Evolutionary conservation across 2,797 vertebrate genomes (phyloP).

Genomic region (Pipistrellus pygmaeus): DNA sequence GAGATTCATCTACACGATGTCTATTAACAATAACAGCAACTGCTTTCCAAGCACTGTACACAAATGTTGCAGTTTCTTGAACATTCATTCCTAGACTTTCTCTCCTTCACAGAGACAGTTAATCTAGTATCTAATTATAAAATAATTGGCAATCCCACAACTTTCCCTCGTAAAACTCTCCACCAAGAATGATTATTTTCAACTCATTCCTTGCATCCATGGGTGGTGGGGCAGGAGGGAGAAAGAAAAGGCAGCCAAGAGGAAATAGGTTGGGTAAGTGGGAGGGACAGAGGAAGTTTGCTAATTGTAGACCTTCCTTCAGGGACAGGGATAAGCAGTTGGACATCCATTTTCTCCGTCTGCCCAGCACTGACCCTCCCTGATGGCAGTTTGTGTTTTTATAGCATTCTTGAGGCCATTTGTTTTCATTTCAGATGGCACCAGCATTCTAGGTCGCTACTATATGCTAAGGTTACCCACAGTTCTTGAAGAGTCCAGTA

Average conservation of each 20-base stretch:
- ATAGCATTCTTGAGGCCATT: neutral
- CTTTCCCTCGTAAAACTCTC: constrained; percentile 63
- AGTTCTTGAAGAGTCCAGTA: neutral
- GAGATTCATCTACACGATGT: neutral
- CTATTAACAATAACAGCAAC: neutral
- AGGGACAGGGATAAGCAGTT: neutral
- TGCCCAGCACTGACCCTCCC: neutral
- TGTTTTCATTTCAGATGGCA: neutral
- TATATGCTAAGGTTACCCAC: neutral
- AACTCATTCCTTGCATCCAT: neutral
- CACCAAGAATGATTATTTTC: constrained; percentile 59
- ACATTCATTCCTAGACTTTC: constrained; percentile 33
- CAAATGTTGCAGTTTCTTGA: neutral
- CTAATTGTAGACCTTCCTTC: neutral
- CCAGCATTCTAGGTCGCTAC: neutral
- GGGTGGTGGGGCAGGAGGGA: neutral
- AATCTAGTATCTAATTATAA: constrained; percentile 65
- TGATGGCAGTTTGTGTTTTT: neutral
- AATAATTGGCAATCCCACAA: constrained; percentile 58
- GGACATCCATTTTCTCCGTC: neutral
- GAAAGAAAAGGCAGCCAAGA: neutral
- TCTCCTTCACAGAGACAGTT: constrained; percentile 49
- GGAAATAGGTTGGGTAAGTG: neutral
- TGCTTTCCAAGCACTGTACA: neutral
- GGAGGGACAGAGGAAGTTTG: neutral